Percentiles rank a stretch among this genome's conserved stretches.
phyloP scores from a whole-genome alignment of 1,140 invertebrate species.

The Rhopalosiphum maidis region DNA sequence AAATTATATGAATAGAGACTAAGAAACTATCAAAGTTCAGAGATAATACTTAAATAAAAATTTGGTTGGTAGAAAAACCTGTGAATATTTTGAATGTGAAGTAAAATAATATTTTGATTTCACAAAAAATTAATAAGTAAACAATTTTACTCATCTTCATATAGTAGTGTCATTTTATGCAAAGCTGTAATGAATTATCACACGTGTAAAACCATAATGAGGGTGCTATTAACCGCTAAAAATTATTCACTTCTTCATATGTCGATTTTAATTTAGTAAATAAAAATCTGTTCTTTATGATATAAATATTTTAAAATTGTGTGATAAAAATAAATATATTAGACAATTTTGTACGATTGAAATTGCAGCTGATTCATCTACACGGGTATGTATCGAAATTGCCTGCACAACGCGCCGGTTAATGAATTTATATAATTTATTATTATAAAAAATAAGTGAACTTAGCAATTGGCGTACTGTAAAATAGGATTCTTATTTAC shows the following conservation, averaged over 20 bases:
- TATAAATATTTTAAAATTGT: neutral
- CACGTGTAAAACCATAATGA: no score
- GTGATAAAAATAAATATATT: neutral
- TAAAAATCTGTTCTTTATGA: neutral
- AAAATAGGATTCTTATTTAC: neutral
- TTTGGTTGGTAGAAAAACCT: neutral
- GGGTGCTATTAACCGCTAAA: neutral
- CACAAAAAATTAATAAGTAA: neutral
- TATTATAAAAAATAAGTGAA: neutral
- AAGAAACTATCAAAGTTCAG: neutral
- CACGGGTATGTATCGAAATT: neutral
- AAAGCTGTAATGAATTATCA: neutral
- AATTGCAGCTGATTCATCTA: neutral
- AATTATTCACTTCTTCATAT: neutral
- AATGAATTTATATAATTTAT: neutral
- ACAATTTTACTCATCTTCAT: neutral
- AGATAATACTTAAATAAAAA: neutral
- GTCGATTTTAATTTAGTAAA: neutral
- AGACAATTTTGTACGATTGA: neutral
- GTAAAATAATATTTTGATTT: neutral
- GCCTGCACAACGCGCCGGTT: neutral
- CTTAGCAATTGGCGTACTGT: fast-evolving
- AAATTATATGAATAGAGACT: neutral
- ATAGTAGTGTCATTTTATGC: neutral
- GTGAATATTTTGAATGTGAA: neutral